A percentile compares a stretch with the other conserved stretches of the same genome.
These are phyloP conservation scores for Stictonetta naevosa DNA, from an alignment of 2,113 vertebrate species.

Conservation along the genomic window DNA sequence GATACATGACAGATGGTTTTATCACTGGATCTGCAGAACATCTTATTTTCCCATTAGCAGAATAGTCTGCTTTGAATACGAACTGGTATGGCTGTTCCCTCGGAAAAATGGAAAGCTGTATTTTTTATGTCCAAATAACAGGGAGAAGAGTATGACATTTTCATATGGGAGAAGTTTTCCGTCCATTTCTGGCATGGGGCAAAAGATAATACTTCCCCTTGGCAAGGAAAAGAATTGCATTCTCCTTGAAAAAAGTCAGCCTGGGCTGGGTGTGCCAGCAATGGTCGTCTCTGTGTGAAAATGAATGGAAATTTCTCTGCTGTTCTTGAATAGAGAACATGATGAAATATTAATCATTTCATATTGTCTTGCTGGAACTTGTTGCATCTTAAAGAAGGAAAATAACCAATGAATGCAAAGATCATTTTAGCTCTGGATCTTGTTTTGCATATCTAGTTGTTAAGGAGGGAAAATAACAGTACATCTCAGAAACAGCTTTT, in stretches of 20 bases:
- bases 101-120: background rate
- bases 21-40: rapidly evolving
- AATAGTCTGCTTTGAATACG: background rate
- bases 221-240: background rate
- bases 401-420: background rate
- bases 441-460: background rate
- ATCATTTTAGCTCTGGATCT: background rate
- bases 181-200: background rate
- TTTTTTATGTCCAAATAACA: background rate
- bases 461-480: background rate
- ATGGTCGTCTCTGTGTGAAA: background rate
- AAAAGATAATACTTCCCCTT: background rate
- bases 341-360: background rate
- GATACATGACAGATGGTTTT: background rate
- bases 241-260: background rate
- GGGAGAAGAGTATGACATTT: background rate
- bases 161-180: background rate
- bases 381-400: background rate
- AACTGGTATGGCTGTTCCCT: background rate
- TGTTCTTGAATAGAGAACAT: background rate
- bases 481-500: background rate
- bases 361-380: background rate
- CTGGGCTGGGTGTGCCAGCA: background rate
- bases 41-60: background rate
- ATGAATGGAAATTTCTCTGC: background rate